These are phyloP conservation scores for Helicoverpa zea DNA, from an alignment of 1,140 invertebrate genomes.

Conservation along the genomic window DNA sequence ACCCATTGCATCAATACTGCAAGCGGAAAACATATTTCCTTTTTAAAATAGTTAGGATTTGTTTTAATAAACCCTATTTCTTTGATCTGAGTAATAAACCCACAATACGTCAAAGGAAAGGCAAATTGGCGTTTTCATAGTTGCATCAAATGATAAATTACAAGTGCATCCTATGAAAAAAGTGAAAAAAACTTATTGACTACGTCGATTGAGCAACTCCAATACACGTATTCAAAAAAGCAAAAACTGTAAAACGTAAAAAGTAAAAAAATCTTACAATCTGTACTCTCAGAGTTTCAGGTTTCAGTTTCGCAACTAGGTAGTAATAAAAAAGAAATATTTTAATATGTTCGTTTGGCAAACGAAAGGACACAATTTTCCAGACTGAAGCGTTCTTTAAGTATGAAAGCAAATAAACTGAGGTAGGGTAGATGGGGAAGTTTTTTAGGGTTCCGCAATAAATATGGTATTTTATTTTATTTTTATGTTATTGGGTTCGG, in stretches of 20 bases:
- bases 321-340: constrained; percentile 29
- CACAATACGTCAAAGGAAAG: no score
- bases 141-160: no score
- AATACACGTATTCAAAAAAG: no score
- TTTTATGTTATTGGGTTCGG: constrained; percentile 7
- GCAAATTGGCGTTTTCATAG: no score
- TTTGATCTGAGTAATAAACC: no score
- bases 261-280: background rate
- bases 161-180: no score
- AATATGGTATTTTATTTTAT: constrained; percentile 33
- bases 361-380: constrained; percentile 46
- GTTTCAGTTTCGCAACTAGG: background rate
- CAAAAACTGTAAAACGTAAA: background rate
- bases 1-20: no score
- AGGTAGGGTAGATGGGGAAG: constrained; percentile 11
- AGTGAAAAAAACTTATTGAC: no score
- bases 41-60: no score
- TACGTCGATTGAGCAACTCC: no score
- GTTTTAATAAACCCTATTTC: no score
- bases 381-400: constrained; percentile 32
- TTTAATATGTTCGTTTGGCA: constrained; percentile 46
- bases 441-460: constrained; percentile 37
- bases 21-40: no score
- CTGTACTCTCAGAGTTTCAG: background rate
- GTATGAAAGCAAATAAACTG: constrained; percentile 48